Evolutionary conservation across 2,888 invertebrate genomes (phyloP), one percentile per base, ranked within the genome.

Genomic region (Tinea trinotella): DNA sequence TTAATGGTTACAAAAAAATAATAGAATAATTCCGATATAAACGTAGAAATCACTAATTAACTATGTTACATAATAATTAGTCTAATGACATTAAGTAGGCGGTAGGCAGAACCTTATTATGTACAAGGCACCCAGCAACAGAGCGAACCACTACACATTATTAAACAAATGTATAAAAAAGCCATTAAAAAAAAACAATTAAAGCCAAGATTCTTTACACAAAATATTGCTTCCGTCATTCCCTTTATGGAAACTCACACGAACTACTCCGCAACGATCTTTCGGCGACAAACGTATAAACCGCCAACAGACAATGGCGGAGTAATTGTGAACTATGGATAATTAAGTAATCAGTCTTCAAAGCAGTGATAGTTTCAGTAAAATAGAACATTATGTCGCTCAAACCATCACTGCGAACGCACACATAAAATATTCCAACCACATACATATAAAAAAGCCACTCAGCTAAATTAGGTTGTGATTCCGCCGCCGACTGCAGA

Each of bases 81-180:
- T 70, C 79, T 84, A 84, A 77, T 82, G 83, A 84, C 81, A 72
- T 82, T 79, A 78, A 78, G 74, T 83, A 83, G 85, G 85, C 85
- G 85, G 85, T 81, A 84, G 83, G 83, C 83, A 82, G 83, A 83
- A 80, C 68, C 81, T 80, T 83, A 83, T 61, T 30, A 40, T 40
- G 40, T 13, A 67, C 71, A 80, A 83, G n/a, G 46, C 78, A 83
- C 84, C 81, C 83, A 79, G 83, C 61, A 79, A 83, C 84, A 83
- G 82, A 82, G 83, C 76, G 59, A 15, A 2, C 1, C 10, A 36
- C 15, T n/a, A 40, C 13, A 24, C 24, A 24, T 9, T 7, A 24
- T 40, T 40, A 40, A 40, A 18, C 18, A 50, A 12, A 13, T 15
- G 24, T 7, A 46, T 30, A 9, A n/a, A n/a, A n/a, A 9, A 24